Conservation (phyloP, 2,113 vertebrate species). For the Eulemur macaco region DNA sequence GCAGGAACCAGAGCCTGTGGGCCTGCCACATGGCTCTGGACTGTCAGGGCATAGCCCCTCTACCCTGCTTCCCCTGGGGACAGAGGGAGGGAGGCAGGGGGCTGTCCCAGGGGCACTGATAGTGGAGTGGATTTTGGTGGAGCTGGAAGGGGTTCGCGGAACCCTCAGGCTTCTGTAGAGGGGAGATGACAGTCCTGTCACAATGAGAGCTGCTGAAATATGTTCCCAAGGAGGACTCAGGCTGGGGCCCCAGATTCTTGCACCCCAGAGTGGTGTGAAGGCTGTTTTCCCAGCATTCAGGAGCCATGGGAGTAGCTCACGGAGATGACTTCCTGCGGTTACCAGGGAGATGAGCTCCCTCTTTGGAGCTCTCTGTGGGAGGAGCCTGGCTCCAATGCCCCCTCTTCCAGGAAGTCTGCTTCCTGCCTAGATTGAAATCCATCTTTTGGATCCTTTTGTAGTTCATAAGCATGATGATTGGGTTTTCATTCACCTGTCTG, state of each 20-base stretch:
- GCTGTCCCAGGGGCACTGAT: background rate
- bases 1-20: background rate
- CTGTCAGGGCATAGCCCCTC: background rate
- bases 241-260: background rate
- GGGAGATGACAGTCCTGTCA: background rate
- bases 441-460: background rate
- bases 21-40: background rate
- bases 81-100: background rate
- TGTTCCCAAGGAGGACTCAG: background rate
- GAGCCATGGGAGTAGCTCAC: background rate
- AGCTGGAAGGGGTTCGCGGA: background rate
- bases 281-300: background rate
- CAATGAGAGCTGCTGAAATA: background rate
- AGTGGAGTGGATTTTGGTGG: background rate
- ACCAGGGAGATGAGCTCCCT: background rate
- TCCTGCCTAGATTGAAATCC: background rate
- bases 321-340: background rate
- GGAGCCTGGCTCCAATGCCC: background rate
- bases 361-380: background rate
- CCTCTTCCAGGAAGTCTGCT: constrained; percentile 14
- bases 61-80: background rate
- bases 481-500: too few species aligned
- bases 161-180: background rate
- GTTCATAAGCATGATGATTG: too few species aligned
- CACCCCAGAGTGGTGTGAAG: background rate